phyloP scores from a whole-genome alignment of 2,113 vertebrate genomes.

The Paratilapia polleni region DNA sequence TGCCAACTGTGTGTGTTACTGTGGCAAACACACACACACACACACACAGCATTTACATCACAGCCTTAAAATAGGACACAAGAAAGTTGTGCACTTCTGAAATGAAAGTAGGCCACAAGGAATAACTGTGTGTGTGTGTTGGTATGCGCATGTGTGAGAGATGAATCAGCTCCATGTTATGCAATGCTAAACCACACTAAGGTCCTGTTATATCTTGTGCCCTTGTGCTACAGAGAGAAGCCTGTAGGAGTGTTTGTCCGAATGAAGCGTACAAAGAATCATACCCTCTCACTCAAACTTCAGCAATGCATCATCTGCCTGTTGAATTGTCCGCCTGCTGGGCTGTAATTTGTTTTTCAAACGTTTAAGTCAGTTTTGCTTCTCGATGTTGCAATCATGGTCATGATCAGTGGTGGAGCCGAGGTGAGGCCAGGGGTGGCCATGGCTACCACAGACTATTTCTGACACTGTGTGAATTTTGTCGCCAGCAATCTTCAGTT shows the following conservation, averaged over 20 bases:
- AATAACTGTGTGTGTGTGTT: slow-evolving; percentile 11
- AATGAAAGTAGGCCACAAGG: slow-evolving; percentile 74
- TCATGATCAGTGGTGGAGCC: not conserved
- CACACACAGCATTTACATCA: slow-evolving; percentile 32
- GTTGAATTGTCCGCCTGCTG: not conserved
- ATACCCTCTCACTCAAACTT: not conserved
- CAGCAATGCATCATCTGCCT: not conserved
- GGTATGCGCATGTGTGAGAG: slow-evolving; percentile 1
- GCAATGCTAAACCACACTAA: slow-evolving; percentile 59
- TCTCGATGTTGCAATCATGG: not conserved
- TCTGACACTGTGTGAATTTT: no score
- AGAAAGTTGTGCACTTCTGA: slow-evolving; percentile 46
- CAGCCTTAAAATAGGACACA: slow-evolving; percentile 52
- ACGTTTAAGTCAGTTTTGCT: not conserved
- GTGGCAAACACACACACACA: not conserved
- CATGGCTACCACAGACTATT: not conserved
- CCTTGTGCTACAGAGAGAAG: slow-evolving; percentile 53
- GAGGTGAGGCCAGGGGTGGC: not conserved
- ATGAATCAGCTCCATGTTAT: slow-evolving; percentile 75
- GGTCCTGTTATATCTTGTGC: slow-evolving; percentile 49
- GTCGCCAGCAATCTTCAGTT: no score
- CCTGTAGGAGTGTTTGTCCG: slow-evolving; percentile 11
- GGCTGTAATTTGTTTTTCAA: not conserved
- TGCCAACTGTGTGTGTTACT: not conserved
- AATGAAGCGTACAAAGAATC: not conserved